Conservation (phyloP, 2,888 invertebrate species). For the Metacarcinus magister region DNA sequence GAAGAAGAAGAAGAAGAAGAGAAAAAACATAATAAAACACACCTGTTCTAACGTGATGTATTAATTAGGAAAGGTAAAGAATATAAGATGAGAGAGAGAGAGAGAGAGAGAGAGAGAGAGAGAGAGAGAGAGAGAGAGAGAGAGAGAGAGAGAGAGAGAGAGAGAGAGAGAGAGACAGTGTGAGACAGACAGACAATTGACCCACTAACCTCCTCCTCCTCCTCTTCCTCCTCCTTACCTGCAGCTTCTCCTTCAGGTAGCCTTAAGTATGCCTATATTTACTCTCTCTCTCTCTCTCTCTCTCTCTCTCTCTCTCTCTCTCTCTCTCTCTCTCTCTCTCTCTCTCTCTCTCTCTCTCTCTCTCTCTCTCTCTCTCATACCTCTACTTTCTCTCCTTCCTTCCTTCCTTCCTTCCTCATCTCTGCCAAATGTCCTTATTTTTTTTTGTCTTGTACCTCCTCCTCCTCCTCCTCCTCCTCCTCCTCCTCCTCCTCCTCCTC, state of each 20-base stretch:
- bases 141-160: constrained; percentile 2
- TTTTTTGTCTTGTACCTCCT: too few species aligned
- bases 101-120: background rate
- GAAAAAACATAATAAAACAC: background rate
- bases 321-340: background rate
- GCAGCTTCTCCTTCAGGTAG: background rate
- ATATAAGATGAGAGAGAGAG: background rate
- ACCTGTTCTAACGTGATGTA: too few species aligned
- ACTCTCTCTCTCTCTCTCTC: background rate
- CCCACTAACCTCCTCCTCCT: background rate
- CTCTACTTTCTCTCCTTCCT: background rate
- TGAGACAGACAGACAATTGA: background rate
- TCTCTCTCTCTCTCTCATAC: background rate
- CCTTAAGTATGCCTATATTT: too few species aligned
- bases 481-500: background rate
- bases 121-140: background rate
- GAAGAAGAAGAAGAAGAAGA: background rate
- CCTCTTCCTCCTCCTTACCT: background rate
- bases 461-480: background rate
- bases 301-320: background rate
- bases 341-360: background rate
- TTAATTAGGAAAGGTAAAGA: too few species aligned
- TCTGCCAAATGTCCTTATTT: too few species aligned
- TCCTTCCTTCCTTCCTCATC: too few species aligned
- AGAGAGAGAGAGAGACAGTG: background rate